These are phyloP conservation scores for Rhagium mordax DNA, from an alignment of 2,888 invertebrate genomes.

Conservation along the genomic window DNA sequence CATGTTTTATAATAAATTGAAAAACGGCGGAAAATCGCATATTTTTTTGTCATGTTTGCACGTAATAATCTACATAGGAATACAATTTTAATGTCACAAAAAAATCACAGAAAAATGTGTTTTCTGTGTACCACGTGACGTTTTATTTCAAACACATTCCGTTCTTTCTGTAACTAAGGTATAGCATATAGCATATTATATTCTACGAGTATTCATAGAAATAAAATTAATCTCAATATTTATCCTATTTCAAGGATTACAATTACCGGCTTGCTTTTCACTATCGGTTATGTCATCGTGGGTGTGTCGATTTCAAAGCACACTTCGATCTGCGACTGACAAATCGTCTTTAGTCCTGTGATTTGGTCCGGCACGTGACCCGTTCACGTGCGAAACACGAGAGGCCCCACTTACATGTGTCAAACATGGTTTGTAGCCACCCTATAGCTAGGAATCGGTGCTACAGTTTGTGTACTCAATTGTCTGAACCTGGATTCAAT, in stretches of 20 bases:
- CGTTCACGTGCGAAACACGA: slow-evolving; percentile 60
- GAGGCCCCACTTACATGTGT: slow-evolving; percentile 68
- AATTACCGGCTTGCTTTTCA: slow-evolving; percentile 31
- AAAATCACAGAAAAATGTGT: no score
- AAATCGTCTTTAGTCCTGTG: slow-evolving; percentile 61
- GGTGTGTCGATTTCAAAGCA: slow-evolving; percentile 61
- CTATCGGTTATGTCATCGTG: slow-evolving; percentile 49
- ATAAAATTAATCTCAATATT: background rate
- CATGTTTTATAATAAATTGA: no score
- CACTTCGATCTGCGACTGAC: slow-evolving; percentile 57
- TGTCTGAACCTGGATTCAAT: slow-evolving; percentile 58
- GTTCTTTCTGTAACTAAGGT: no score
- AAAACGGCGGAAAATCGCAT: no score
- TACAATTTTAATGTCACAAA: no score
- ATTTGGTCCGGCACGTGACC: slow-evolving; percentile 61
- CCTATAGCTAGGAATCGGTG: slow-evolving; percentile 35
- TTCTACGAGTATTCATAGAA: no score
- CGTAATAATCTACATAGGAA: no score
- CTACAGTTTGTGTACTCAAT: slow-evolving; percentile 17
- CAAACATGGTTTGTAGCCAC: slow-evolving; percentile 64
- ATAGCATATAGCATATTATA: no score
- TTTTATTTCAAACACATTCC: no score
- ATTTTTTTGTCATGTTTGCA: no score
- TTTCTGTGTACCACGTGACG: no score
- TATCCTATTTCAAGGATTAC: slow-evolving; percentile 33